Evolutionary conservation across 1,140 invertebrate species (phyloP).

Genomic region (Trialeurodes vaporariorum): DNA sequence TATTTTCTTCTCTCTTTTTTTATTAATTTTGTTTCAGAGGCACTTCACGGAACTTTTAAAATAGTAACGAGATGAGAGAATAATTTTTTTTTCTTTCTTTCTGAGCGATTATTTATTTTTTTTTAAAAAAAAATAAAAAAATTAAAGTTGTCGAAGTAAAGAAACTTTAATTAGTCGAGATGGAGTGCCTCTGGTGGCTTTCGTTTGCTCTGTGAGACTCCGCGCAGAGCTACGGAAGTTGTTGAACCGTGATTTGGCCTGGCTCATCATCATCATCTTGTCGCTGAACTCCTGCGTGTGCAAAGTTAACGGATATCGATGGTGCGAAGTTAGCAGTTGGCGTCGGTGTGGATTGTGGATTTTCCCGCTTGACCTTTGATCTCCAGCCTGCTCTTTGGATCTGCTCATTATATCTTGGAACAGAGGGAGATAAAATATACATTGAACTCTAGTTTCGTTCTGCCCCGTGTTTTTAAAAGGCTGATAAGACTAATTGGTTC

Average conservation of each 20-base stretch:
- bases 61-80: neutral
- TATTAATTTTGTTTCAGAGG: neutral
- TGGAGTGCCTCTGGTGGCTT: neutral
- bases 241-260: neutral
- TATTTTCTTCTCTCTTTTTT: neutral
- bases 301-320: too few relatives aligned
- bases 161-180: neutral
- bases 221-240: neutral
- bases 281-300: neutral
- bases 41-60: neutral
- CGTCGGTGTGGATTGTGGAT: too few relatives aligned
- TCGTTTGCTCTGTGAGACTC: neutral
- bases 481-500: too few relatives aligned
- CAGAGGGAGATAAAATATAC: too few relatives aligned
- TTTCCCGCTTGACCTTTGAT: too few relatives aligned
- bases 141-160: too few relatives aligned
- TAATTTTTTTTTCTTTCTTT: neutral
- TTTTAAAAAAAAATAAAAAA: too few relatives aligned
- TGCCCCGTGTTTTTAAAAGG: too few relatives aligned
- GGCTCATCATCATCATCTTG: neutral
- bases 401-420: too few relatives aligned
- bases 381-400: too few relatives aligned
- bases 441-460: too few relatives aligned
- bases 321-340: too few relatives aligned
- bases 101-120: neutral